phyloP scores from a whole-genome alignment of 2,113 vertebrate species.

The Chlorodrepanis virens region DNA sequence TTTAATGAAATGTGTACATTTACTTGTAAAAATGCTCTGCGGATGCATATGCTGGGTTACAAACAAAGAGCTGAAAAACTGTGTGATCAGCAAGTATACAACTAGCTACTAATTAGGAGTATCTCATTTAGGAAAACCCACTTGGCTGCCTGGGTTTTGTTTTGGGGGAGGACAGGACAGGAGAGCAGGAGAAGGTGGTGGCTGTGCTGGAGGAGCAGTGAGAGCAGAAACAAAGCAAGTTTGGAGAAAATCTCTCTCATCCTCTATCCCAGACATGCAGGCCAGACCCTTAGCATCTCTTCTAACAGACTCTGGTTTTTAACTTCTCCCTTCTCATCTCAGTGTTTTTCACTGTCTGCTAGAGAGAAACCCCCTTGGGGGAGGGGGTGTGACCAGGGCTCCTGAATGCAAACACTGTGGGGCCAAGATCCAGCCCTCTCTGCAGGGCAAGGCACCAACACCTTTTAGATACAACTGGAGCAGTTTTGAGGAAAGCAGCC shows the following conservation, averaged over 20 bases:
- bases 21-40: not conserved
- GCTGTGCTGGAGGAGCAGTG: not conserved
- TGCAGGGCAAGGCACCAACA: not conserved
- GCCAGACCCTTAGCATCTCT: not conserved
- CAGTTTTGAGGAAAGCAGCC: not conserved
- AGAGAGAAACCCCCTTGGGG: not conserved
- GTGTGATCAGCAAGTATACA: conserved; percentile 44
- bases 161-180: not conserved
- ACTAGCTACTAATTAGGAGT: conserved; percentile 47
- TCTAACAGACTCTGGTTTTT: not conserved
- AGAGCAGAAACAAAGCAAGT: not conserved
- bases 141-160: not conserved
- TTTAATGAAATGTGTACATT: conserved; percentile 57
- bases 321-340: not conserved
- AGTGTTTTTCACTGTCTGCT: not conserved
- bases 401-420: accelerated
- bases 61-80: conserved; percentile 51
- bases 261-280: not conserved
- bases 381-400: accelerated
- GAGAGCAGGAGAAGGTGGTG: not conserved
- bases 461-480: accelerated
- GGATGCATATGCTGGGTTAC: conserved; percentile 9
- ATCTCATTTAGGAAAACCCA: conserved; percentile 51
- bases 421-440: not conserved
- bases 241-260: not conserved